Conservation (phyloP, 2,113 vertebrate species). For the Acrocephalus arundinaceus region DNA sequence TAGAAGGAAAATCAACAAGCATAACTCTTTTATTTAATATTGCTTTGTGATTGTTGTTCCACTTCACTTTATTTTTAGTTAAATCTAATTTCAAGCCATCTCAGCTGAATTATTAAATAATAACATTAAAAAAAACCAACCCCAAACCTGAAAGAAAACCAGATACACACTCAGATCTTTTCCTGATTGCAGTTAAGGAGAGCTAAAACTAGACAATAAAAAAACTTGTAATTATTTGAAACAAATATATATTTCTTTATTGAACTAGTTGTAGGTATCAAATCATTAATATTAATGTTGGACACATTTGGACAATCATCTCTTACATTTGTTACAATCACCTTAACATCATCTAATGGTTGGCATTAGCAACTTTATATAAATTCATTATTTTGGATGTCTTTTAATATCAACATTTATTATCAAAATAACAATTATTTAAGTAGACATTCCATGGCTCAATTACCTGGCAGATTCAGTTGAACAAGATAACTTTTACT, state of each 20-base stretch:
- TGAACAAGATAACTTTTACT: background rate
- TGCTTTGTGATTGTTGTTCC: background rate
- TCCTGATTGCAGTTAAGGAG: background rate
- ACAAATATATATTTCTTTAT: background rate
- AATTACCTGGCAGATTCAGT: background rate
- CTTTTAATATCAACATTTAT: background rate
- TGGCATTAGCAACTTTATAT: background rate
- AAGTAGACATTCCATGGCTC: background rate
- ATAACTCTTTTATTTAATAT: background rate
- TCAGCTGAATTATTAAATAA: constrained; percentile 23
- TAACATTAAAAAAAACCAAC: background rate
- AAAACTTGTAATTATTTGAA: background rate
- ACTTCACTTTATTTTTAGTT: constrained; percentile 8
- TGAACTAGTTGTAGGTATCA: background rate
- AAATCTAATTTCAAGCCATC: constrained; percentile 34
- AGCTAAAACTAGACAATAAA: background rate
- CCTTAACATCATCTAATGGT: background rate
- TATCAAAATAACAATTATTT: background rate
- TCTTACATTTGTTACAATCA: background rate
- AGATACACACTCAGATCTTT: background rate
- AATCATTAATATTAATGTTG: background rate
- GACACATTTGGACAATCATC: background rate
- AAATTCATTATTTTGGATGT: background rate
- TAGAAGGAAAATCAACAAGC: background rate
- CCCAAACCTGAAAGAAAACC: background rate